These are phyloP conservation scores for Corythaixoides concolor DNA, from an alignment of 2,113 vertebrate species.

Conservation along the genomic window DNA sequence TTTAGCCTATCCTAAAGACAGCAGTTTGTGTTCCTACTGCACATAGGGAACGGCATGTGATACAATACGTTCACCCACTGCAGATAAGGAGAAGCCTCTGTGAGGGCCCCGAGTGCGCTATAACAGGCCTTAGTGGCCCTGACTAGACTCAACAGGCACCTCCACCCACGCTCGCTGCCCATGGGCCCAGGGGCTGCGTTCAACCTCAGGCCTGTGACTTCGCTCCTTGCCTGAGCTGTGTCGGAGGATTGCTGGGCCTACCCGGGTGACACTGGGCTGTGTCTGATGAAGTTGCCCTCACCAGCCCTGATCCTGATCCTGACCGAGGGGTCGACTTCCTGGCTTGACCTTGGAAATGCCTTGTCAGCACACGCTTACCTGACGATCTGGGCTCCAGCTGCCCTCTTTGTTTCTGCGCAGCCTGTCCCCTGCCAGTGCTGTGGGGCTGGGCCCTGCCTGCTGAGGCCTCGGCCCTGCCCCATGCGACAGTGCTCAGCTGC, in stretches of 20 bases:
- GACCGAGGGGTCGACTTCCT: fast-evolving
- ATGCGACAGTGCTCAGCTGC: fast-evolving
- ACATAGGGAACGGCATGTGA: no score
- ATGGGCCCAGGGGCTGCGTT: fast-evolving
- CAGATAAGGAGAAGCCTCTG: background rate
- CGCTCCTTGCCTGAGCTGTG: fast-evolving
- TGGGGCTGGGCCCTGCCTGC: background rate
- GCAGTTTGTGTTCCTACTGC: background rate
- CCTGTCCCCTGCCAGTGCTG: fast-evolving
- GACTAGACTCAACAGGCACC: background rate
- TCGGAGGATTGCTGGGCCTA: background rate
- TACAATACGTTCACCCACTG: fast-evolving
- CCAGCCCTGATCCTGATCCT: background rate
- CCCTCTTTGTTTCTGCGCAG: background rate
- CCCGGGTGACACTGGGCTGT: fast-evolving
- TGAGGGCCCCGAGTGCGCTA: background rate
- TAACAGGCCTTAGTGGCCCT: background rate
- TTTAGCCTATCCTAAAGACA: background rate
- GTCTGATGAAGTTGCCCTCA: fast-evolving
- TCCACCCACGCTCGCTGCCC: background rate
- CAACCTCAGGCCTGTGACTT: background rate
- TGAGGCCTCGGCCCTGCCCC: fast-evolving
- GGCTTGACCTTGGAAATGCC: no score
- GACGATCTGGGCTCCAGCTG: no score
- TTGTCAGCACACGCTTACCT: fast-evolving